Evolutionary conservation across 2,113 vertebrate species (phyloP).

Genomic region (Equus quagga): DNA sequence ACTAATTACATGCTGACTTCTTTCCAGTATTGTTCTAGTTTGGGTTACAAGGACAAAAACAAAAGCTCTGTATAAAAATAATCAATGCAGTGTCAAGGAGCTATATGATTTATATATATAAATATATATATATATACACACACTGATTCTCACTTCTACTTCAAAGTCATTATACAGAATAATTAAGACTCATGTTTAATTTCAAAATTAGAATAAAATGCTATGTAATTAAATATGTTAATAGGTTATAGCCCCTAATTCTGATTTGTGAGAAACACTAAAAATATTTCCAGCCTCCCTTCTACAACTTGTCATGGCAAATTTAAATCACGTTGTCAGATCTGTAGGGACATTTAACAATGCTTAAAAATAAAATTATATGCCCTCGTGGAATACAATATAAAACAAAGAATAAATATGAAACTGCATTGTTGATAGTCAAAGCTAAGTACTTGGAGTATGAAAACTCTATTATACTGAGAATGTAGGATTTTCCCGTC

Average conservation of each 20-base stretch:
- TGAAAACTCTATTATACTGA: background rate
- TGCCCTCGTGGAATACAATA: background rate
- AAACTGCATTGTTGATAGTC: background rate
- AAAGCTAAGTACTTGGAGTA: background rate
- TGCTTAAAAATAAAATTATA: slow-evolving; percentile 14
- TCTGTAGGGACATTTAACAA: background rate
- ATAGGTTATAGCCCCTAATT: background rate
- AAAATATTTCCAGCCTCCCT: slow-evolving; percentile 38
- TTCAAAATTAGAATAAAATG: slow-evolving; percentile 51
- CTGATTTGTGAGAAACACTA: slow-evolving; percentile 39
- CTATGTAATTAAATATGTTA: slow-evolving; percentile 50
- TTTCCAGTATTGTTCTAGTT: slow-evolving; percentile 56
- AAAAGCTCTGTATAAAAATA: slow-evolving; percentile 22
- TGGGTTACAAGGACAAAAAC: slow-evolving; percentile 28
- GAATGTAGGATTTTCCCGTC: slow-evolving; percentile 15
- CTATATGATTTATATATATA: background rate
- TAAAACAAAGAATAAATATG: slow-evolving; percentile 2
- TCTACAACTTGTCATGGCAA: background rate
- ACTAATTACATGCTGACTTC: slow-evolving; percentile 67
- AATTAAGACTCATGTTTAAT: slow-evolving; percentile 41
- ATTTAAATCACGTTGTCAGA: background rate
- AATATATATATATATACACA: background rate
- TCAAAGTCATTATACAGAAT: slow-evolving; percentile 5
- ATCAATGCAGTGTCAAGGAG: background rate
- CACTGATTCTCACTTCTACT: background rate